Evolutionary conservation across 2,888 invertebrate genomes (phyloP), one percentile per base, ranked within the genome.

Genomic region (Cancer borealis): DNA sequence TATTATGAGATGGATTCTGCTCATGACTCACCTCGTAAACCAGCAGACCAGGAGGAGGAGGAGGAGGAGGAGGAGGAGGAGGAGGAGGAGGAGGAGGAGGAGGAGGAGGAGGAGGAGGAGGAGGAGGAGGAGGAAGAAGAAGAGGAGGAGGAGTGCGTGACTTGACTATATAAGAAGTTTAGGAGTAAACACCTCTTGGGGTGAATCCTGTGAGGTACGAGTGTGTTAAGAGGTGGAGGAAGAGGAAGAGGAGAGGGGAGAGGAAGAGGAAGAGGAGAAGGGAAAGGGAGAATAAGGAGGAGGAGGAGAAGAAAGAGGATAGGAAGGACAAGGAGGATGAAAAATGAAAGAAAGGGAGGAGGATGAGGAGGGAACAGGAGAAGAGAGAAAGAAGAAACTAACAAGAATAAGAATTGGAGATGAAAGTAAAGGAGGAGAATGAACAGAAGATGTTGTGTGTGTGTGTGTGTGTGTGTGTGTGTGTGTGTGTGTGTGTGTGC

Each of bases 141-240:
- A 54, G 49, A 30, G 91, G 91, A 39, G 30, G 91, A 49, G 60
- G 60, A 60, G 91, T 73, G 91, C 91, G 91, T 91, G 91, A 91
- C 73, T 91, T 91, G 91, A 91, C 45, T 91, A 66, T 39, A 46
- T 45, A 91, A 91, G 91, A 91, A 39, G 49, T 30, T 60, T 39
- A 45, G 73, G 73, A 73, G 91, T 91, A 91, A 91, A 91, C 91
- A 91, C 49, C 46, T 45, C 91, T 66, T 46, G 73, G 30, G 46
- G 21, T 39, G 88, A 49, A 88, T 46, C 88, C 46, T 5, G 49
- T 88, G 47, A 49, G 17, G 88, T 47, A 49, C 46, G 88, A 79
- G 79, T 30, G 79, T 79, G 30, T 79, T 79, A 79, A 14, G 79
- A 12, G 79, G 79, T 30, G 26, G 79, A 79, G 79, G 79, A 79